A percentile compares a stretch with the other conserved stretches of the same genome.
phyloP scores from a whole-genome alignment of 2,888 invertebrate genomes.

The Cylloceria caligata region DNA sequence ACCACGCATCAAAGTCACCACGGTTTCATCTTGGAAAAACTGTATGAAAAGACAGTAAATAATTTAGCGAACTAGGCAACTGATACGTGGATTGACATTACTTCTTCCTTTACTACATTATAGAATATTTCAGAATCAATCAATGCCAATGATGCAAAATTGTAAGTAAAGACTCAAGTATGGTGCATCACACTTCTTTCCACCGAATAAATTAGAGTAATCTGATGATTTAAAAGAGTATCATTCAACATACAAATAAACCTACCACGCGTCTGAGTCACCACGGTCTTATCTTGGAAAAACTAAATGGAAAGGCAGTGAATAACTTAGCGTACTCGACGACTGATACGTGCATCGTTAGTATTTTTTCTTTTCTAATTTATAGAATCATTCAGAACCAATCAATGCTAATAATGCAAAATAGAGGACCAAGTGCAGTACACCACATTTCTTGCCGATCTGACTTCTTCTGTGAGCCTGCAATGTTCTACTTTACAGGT shows the following conservation, averaged over 20 bases:
- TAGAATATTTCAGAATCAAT: too few species aligned
- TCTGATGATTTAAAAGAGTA: not conserved
- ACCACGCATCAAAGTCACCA: conserved; percentile 16
- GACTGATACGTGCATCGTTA: too few species aligned
- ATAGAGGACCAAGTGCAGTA: too few species aligned
- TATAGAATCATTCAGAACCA: too few species aligned
- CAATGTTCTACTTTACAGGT: too few species aligned
- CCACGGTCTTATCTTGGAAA: not conserved
- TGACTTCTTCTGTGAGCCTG: too few species aligned
- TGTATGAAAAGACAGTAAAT: not conserved
- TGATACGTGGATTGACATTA: too few species aligned
- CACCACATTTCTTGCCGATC: too few species aligned
- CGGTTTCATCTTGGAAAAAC: not conserved
- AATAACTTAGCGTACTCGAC: not conserved
- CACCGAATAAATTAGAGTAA: too few species aligned
- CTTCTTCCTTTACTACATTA: too few species aligned
- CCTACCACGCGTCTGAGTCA: conserved; percentile 6
- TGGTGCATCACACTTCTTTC: not conserved
- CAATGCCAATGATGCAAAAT: not conserved
- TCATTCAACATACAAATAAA: not conserved
- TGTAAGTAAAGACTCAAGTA: not conserved
- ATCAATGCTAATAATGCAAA: too few species aligned
- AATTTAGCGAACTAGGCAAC: not conserved
- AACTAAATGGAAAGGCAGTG: not conserved
- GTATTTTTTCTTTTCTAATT: too few species aligned